These are phyloP conservation scores for Willisornis vidua DNA, from an alignment of 2,113 vertebrate genomes.

Conservation along the genomic window DNA sequence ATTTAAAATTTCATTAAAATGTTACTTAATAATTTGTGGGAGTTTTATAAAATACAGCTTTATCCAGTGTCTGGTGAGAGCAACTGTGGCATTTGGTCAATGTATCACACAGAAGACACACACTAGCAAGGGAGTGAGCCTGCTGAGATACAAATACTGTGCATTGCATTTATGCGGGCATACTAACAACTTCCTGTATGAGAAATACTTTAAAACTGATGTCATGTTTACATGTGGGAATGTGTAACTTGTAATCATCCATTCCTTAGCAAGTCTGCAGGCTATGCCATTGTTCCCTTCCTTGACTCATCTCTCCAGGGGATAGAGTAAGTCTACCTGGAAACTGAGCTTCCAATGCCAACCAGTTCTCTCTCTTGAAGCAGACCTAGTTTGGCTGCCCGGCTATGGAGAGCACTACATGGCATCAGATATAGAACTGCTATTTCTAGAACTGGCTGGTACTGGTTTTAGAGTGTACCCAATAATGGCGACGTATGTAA, in stretches of 20 bases:
- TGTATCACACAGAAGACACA: background rate
- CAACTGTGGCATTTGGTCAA: background rate
- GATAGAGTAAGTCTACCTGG: background rate
- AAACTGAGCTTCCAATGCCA: background rate
- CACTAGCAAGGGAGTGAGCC: background rate
- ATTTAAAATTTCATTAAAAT: background rate
- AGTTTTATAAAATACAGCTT: background rate
- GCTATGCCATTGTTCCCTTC: constrained; percentile 32
- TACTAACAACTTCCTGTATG: constrained; percentile 27
- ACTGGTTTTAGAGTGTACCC: background rate
- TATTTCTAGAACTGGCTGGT: background rate
- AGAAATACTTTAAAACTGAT: constrained; percentile 21
- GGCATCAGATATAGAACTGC: background rate
- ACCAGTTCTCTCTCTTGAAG: background rate
- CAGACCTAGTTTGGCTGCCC: background rate
- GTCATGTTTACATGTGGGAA: background rate
- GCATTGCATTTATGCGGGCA: background rate
- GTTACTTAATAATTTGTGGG: background rate
- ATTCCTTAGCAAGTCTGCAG: constrained; percentile 15
- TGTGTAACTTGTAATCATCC: background rate
- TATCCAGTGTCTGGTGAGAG: background rate
- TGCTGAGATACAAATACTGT: background rate
- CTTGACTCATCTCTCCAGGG: background rate
- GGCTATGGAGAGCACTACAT: background rate
- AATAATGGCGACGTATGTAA: background rate